Percentiles rank a stretch among this genome's conserved stretches.
phyloP scores from a whole-genome alignment of 2,888 invertebrate species.

The Frankliniella intonsa region DNA sequence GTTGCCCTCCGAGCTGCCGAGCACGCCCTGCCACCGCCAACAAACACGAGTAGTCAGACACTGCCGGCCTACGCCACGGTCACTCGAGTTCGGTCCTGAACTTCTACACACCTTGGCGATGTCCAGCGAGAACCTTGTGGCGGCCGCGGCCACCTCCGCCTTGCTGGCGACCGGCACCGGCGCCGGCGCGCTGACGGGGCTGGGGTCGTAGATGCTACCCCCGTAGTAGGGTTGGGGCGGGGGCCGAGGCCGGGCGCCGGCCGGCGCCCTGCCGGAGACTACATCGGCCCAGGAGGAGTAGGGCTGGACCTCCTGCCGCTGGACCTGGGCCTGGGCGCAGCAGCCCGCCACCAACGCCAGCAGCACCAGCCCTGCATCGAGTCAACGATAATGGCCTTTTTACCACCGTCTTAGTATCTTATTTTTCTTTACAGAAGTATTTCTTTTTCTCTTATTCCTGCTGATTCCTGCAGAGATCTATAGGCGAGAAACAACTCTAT shows the following conservation, averaged over 20 bases:
- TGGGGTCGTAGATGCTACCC: neutral
- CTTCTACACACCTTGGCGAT: conserved; percentile 5
- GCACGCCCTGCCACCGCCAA: neutral
- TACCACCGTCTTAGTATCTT: too few relatives aligned
- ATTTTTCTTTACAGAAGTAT: too few relatives aligned
- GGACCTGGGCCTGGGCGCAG: neutral
- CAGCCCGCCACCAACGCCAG: neutral
- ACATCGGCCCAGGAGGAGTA: neutral
- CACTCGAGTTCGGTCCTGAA: too few relatives aligned
- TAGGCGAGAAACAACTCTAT: too few relatives aligned
- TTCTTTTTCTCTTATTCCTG: too few relatives aligned
- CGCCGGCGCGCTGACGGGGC: neutral
- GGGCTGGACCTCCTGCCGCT: neutral
- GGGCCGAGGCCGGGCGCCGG: neutral
- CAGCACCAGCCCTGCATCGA: neutral
- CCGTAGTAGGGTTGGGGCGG: neutral
- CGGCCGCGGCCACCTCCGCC: neutral
- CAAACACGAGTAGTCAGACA: too few relatives aligned
- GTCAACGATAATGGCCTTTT: too few relatives aligned
- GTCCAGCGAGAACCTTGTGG: neutral
- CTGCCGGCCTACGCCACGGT: too few relatives aligned
- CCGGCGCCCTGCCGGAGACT: neutral
- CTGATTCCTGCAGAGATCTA: too few relatives aligned
- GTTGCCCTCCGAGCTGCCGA: conserved; percentile 40
- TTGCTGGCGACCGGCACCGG: neutral